A percentile compares a stretch with the other conserved stretches of the same genome.
phyloP scores from a whole-genome alignment of 2,888 invertebrate species.

The Volucella inanis region DNA sequence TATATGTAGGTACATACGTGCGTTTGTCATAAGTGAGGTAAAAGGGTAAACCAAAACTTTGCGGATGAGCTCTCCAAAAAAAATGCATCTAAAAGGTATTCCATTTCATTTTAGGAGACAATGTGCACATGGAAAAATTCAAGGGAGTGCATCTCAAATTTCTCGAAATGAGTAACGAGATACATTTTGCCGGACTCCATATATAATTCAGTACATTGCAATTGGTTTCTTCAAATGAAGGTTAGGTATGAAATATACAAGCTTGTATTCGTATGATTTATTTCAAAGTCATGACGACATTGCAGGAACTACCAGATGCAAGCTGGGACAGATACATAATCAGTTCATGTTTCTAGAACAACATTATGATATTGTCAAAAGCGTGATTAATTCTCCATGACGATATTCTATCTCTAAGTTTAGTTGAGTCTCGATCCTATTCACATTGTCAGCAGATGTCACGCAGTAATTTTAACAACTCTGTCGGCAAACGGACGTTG shows the following conservation, averaged over 20 bases:
- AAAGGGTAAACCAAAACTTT: neutral
- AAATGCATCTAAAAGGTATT: neutral
- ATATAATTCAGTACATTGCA: neutral
- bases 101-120: neutral
- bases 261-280: neutral
- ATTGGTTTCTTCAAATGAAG: neutral
- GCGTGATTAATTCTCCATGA: conserved; percentile 40
- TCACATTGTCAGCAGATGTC: conserved; percentile 29
- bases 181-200: too few species aligned
- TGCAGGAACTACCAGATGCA: conserved; percentile 28
- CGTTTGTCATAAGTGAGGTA: neutral
- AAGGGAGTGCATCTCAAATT: neutral
- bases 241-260: neutral
- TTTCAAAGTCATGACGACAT: conserved; percentile 12
- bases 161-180: neutral
- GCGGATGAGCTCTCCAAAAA: conserved; percentile 3
- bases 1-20: too few species aligned
- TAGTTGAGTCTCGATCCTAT: conserved; percentile 11
- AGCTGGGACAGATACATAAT: conserved; percentile 10
- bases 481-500: conserved; percentile 49
- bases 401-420: conserved; percentile 8
- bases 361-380: neutral
- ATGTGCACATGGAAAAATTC: neutral
- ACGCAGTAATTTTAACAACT: conserved; percentile 32
- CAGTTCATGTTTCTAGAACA: conserved; percentile 37